These are phyloP conservation scores for Chelonus formosanus DNA, from an alignment of 2,888 invertebrate genomes.

Conservation along the genomic window DNA sequence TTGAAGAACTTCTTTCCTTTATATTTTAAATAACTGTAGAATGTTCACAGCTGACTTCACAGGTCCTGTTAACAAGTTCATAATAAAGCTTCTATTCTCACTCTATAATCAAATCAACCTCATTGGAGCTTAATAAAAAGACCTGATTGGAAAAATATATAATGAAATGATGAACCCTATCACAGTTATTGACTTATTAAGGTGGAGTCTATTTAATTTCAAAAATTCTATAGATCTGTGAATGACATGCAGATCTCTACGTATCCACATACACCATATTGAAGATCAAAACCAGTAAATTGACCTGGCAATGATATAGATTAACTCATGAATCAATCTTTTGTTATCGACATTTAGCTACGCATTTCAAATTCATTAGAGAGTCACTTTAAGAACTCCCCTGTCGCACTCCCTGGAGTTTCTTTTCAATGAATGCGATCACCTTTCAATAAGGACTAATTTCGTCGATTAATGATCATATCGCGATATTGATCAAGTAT, in stretches of 20 bases:
- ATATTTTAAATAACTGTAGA: too few species aligned
- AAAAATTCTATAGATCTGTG: conserved; percentile 3
- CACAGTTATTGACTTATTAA: too few species aligned
- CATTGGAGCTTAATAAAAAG: too few species aligned
- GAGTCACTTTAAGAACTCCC: conserved; percentile 13
- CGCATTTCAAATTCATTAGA: conserved; percentile 47
- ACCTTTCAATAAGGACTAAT: conserved; percentile 30
- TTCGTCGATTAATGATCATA: conserved; percentile 25
- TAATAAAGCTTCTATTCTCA: too few species aligned
- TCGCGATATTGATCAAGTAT: conserved; percentile 17
- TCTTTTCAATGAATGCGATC: conserved; percentile 16
- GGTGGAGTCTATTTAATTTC: too few species aligned
- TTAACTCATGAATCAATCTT: conserved; percentile 32
- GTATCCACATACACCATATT: conserved; percentile 2
- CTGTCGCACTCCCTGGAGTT: background rate
- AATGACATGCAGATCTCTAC: conserved; percentile 23
- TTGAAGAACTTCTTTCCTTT: too few species aligned
- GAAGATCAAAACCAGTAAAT: conserved; percentile 23
- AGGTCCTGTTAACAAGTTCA: too few species aligned
- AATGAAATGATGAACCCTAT: too few species aligned
- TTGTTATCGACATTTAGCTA: conserved; percentile 43
- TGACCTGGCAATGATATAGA: conserved; percentile 32
- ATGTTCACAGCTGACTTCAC: too few species aligned
- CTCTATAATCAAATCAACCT: too few species aligned
- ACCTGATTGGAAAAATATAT: too few species aligned